Base-by-base conservation (phyloP, 2,797 vertebrate species). In the Myotis daubentonii region DNA sequence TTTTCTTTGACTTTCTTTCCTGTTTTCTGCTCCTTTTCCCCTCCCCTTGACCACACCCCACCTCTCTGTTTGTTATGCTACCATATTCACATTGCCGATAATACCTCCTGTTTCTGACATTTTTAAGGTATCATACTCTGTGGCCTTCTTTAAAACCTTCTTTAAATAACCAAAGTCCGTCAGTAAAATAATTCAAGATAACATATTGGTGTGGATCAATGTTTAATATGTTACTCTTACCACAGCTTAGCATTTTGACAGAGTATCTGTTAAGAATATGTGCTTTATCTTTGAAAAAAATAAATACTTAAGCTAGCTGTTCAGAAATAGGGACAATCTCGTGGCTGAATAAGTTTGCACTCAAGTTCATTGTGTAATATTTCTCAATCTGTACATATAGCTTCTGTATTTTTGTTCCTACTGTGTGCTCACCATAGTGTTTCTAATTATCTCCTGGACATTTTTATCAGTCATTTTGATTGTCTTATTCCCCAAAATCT, bases 211-310 rank as follows among this genome's bases (percentile, higher is more conserved):
- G 15, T 78, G 38, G 93, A 38, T 75, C 62, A 49, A 36, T 13
- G 28, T 83, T 70, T 33, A 51, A 80, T 60, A 75, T 70, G 15
- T 83, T 76, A 85, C 3, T 78, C 33, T 87, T 47, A 44, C 1
- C 13, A 55, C 17, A 93, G n/a, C 33, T 93, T 79, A 89, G 49
- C 9, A 78, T 87, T 91, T 70, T 82, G 33, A 60, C 28, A 72
- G 28, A 71, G 17, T 36, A 90, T 78, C 55, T 92, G 38, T 81
- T 87, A 89, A 57, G 74, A 81, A 66, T 66, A 78, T 36, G n/a
- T 44, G 20, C 6, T 83, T 62, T 75, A 55, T 84, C 65, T 95
- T 17, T 17, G 51, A 85, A 95, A 90, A 90, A 87, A 72, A 78
- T 11, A 89, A 62, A 76, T 47, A 53, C 11, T 51, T 85, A 65